Base-by-base conservation (phyloP, 2,888 invertebrate genomes). In the Adineta ricciae region DNA sequence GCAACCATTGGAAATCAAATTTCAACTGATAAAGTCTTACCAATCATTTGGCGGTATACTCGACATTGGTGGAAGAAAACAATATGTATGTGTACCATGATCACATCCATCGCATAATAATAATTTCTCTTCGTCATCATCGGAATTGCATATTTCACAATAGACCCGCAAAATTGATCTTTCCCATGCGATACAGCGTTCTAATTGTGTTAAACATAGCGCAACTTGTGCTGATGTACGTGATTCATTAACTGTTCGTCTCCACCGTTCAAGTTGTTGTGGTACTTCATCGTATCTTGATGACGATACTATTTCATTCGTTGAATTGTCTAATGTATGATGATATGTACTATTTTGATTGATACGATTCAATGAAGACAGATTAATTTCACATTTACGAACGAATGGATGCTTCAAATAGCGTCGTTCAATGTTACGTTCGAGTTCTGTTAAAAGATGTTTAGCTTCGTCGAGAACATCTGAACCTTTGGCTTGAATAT, bases 161-260 rank as follows among this genome's bases (percentile, higher is more conserved):
- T 95, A 96, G 92, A 97, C 97, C 93, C 97, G 96, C 97, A 98
- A 97, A 89, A 97, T 95, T 92, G 96, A 96, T 92, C 97, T 97
- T 92, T 98, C 97, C 98, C 98, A 98, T 64, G 97, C 96, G 88
- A 98, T 95, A 89, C 94, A 89, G 3, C 94, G 94, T 90, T 97
- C 96, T 87, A 98, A 92, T 88, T 95, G 94, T 89, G 95, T 94
- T 86, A 96, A 92, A 88, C 95, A 94, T 93, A 96, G 94, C 38
- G 95, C 94, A 38, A 97, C 92, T 89, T 97, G 97, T 0, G 96
- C 95, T 0, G 96, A 94, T 0, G 96, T 96, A 88, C 93, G 93
- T 83, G 95, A 94, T 84, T 94, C 93, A 0, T 93, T 92, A 0
- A 97, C 94, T 0, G 95, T 96, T 88, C 95, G 95, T 0, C 97